A percentile compares a stretch with the other conserved stretches of the same genome.
Conservation (phyloP, 2,113 vertebrate genomes). For the Calonectris borealis region DNA sequence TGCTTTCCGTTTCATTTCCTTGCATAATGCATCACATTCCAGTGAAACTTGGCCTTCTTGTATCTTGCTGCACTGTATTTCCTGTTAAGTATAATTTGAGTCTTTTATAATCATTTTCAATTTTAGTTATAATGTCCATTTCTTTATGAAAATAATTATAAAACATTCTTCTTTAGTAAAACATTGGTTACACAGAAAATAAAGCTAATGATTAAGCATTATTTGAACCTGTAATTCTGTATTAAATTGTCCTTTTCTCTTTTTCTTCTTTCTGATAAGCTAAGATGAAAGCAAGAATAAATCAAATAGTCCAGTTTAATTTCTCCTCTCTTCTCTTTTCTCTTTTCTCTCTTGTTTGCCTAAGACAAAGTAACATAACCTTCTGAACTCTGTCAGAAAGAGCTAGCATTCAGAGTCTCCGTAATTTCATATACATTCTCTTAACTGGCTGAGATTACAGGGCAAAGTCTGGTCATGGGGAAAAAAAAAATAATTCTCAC, state of each 20-base stretch:
- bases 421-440: not conserved
- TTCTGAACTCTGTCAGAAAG: not conserved
- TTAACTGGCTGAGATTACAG: not conserved
- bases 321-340: not conserved
- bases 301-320: not conserved
- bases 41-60: conserved; percentile 72
- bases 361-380: not conserved
- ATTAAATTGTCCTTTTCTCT: not conserved
- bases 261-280: not conserved
- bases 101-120: not conserved
- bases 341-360: not conserved
- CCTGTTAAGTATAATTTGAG: conserved; percentile 72
- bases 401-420: not conserved
- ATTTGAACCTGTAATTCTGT: not conserved
- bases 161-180: not conserved
- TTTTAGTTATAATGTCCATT: not conserved
- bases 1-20: conserved; percentile 84
- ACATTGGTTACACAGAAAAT: not conserved
- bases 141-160: not conserved
- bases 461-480: not conserved
- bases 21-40: conserved; percentile 86
- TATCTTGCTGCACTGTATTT: conserved; percentile 80
- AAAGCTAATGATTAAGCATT: not conserved
- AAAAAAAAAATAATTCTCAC: not conserved
- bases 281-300: not conserved